Evolutionary conservation across 2,797 vertebrate species (phyloP), one percentile per base, ranked within the genome.

Genomic region (Centroberyx gerrardi): DNA sequence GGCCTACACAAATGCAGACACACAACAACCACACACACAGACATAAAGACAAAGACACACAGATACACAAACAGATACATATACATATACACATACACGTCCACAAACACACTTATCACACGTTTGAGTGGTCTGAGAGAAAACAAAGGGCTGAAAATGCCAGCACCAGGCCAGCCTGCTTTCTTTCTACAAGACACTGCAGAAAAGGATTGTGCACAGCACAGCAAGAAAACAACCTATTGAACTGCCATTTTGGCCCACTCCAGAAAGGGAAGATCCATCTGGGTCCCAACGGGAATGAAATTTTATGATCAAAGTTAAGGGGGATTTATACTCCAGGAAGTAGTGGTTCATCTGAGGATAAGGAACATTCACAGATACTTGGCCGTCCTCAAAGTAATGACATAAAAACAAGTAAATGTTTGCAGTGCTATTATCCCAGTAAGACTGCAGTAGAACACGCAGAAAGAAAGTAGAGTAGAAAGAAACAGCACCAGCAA

Each of bases 221-320:
- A 63, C 53, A 79, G 68, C 59, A 83, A 71, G 53, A 83, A 84
- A 76, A 62, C 13, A 54, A 75, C 53, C 56, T 74, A 63, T 61
- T 62, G 60, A 78, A 63, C 38, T 58, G 53, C 64, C 69, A 76
- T 66, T 74, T 74, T 72, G 66, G 61, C 78, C 69, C 36, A 33
- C 29, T 63, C 75, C 46, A 69, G 14, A 74, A 71, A 55, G 14
- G 31, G 33, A 72, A 63, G 61, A 60, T 76, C 29, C 53, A 63
- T 67, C 63, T 65, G 38, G 40, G 78, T 90, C 61, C 48, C 40
- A 36, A 55, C 33, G 52, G 55, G 17, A 83, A 77, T 80, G 64
- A 42, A 10, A 82, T 74, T 62, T 81, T 56, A 83, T 69, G 67
- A 84, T 80, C 62, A 74, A 69, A 67, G 72, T 61, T 78, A 66